Conservation (phyloP, 2,888 invertebrate species). For the Gymnocheta viridis region DNA sequence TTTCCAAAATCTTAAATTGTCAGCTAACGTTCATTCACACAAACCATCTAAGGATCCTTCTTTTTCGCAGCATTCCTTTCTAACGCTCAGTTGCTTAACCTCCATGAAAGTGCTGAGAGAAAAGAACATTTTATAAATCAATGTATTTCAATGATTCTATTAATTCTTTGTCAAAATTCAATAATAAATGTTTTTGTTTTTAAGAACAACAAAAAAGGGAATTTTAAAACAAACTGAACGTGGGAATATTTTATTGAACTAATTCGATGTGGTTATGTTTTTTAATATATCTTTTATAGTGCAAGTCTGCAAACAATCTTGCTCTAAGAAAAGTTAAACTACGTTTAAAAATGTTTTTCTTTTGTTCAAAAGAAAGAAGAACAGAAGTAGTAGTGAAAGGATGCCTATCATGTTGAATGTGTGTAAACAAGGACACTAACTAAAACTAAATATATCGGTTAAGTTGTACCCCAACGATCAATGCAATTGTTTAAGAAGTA, state of each 20-base stretch:
- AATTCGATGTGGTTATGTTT: conserved; percentile 49
- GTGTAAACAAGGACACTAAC: too few species aligned
- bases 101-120: not conserved
- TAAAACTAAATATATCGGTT: too few species aligned
- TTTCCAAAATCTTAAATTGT: conserved; percentile 5
- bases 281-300: conserved; percentile 3
- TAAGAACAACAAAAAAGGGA: not conserved
- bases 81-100: conserved; percentile 4
- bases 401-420: too few species aligned
- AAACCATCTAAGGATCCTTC: not conserved
- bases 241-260: conserved; percentile 56
- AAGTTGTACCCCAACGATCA: too few species aligned
- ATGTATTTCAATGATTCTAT: conserved; percentile 11
- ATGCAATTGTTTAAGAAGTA: not conserved
- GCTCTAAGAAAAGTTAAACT: too few species aligned
- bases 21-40: not conserved
- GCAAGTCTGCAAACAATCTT: too few species aligned
- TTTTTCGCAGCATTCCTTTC: not conserved
- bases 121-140: conserved; percentile 27
- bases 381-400: too few species aligned
- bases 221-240: conserved; percentile 28
- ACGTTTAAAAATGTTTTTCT: too few species aligned
- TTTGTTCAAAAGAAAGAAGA: not conserved
- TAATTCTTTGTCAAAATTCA: not conserved
- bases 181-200: not conserved